Base-by-base conservation (phyloP, 2,888 invertebrate genomes). In the Tenthredo mesomela region DNA sequence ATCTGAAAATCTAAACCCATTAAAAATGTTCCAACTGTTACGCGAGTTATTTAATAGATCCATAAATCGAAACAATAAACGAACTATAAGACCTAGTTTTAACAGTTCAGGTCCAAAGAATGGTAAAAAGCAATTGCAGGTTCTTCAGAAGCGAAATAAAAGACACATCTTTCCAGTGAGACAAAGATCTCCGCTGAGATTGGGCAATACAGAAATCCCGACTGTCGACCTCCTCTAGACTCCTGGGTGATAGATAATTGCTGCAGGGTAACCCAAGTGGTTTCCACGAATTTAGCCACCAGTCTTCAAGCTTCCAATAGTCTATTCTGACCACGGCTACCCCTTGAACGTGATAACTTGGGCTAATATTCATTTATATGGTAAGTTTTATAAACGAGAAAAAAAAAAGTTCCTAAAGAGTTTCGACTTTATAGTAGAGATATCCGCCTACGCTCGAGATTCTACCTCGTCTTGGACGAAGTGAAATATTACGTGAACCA, bases 231-330 rank as follows among this genome's bases (percentile, higher is more conserved):
- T 61, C 77, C 54, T 77, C 40, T 25, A 3, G 61, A 37, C 61
- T 80, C 40, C 80, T 77, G 80, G 54, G 61, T 80, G 80, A 80
- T 70, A 67, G 82, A 82, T 67, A 82, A 82, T 82, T 82, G 43
- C 47, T 61, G n/a, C 61, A 29, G 65, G 65, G 61, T 37, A 65
- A 80, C 61, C 61, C 61, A 21, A 61, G 61, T 65, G 25, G 80
- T n/a, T 80, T 80, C 80, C 40, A 47, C 82, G 82, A 82, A 82
- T 50, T 67, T 21, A 47, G 25, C 12, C n/a, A 21, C 29, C 77
- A 54, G 50, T 77, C 25, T 47, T 50, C 10, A 18, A 50, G 29
- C 18, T 77, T 77, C 50, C 29, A 43, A 73, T 77, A 54, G 15
- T 29, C 50, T n/a, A 54, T 25, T 50, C 33, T 18, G 54, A 33